Evolutionary conservation across 2,113 vertebrate species (phyloP), one percentile per base, ranked within the genome.

Genomic region (Chaenocephalus aceratus): DNA sequence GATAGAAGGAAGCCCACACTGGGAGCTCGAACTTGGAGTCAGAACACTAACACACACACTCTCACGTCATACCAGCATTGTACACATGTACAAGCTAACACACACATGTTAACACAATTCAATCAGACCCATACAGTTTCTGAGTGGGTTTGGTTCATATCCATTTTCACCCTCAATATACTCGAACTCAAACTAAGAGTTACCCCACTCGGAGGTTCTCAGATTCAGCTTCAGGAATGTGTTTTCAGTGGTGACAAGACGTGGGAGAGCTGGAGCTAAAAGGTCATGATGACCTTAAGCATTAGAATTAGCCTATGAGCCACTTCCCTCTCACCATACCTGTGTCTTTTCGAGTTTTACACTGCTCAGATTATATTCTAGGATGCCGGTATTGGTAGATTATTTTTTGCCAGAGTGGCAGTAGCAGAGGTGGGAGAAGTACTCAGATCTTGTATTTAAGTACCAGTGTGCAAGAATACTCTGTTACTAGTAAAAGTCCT

Each of bases 1-100:
- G 88, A 87, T 70, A 57, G 78, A 87, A 80, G 88, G 83, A 86
- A 90, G 76, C 58, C 83, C 83, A 81, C 79, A 86, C 59, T 58
- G 79, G 62, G 80, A 86, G 83, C 59, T 83, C 16, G 3, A 74
- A 73, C 84, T 59, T 57, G 57, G 59, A 79, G 70, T 80, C 84
- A 75, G 57, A 64, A 77, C 51, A 78, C 21, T 26, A 53, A 79
- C 10, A 41, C 48, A 11, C 64, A 41, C 11, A 16, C 36, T 7
- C 36, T 41, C 36, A 6, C 36, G 7, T 62, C 44, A 44, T 52
- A 49, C 30, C 36, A 68, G 9, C 6, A 44, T 51, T 41, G 44
- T 60, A 69, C 15, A 54, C 51, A 69, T 58, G 16, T 34, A 46
- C n/a, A 52, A 41, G 23, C 26, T 65, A 34, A n/a, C 65, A 26